Evolutionary conservation across 2,888 invertebrate genomes (phyloP), one percentile per base, ranked within the genome.

Genomic region (Meganola albula): DNA sequence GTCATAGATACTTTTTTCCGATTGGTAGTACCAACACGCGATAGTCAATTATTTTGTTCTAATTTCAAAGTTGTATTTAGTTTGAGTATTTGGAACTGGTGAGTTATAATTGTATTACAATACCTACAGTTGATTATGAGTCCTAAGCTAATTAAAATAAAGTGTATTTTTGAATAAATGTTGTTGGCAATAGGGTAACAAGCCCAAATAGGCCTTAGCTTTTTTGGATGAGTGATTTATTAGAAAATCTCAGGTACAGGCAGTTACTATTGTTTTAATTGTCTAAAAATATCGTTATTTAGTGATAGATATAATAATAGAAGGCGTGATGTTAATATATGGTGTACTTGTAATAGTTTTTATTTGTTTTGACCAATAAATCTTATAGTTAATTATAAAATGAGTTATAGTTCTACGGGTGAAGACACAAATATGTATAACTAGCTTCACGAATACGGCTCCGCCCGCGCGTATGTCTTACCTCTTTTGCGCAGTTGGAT

Each of bases 241-340:
- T 42, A 32, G 38, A 31, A 35, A 54, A 34, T 44, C 36, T 48
- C 35, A 36, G 44, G 16, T 40, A 45, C 37, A 45, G 42, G 40
- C 51, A 31, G 25, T 18, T 48, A 43, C 27, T 44, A 51, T 53
- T 46, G 50, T 55, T 54, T 44, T 41, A 58, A 61, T 58, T 55
- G 52, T 49, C 32, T 40, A 53, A 50, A 47, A 49, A 48, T 55
- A 51, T 42, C 30, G 49, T 51, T 60, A 59, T 61, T 67, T 65
- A 66, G 46, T 34, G 37, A 33, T 54, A 52, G 44, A 61, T 54
- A 52, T 55, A 66, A 59, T 43, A 53, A 44, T 57, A 40, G 38
- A 40, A 65, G 66, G 68, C 66, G 68, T 62, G 48, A 63, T 55
- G 40, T 41, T 62, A 55, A 63, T 39, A 43, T 55, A 63, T 59